Base-by-base conservation (phyloP, 2,113 vertebrate species). In the Dromiciops gliroides region DNA sequence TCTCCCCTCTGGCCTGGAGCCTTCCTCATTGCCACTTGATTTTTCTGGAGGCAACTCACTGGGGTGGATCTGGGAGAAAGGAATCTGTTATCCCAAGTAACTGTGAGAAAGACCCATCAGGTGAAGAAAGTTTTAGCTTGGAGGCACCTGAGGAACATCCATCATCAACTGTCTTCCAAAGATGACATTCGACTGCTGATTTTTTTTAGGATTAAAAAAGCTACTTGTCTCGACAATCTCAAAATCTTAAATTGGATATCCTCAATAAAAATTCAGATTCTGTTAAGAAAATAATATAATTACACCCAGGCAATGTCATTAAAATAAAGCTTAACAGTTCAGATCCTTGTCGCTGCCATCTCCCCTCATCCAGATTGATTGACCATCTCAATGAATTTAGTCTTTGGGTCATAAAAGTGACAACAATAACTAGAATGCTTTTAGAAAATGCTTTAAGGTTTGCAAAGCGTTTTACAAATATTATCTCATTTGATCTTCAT, bases 241-340 rank as follows among this genome's bases (percentile, higher is more conserved):
- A 11, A 49, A 90, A 48, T 90, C 89, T 90, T 49, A 90, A 90
- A 49, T 50, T 90, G 28, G 89, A 90, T 49, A 50, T 90, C 37
- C 89, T 90, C 24, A 51, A 25, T 96, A 93, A 97, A 94, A 89
- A 24, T 28, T 16, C 83, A 92, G 83, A 67, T 60, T 95, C 75
- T 1, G 14, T 16, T 56, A 95, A 94, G 52, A 89, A 94, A 95
- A 60, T 49, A 50, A 89, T 0, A 31, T 50, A 94, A 94, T 7
- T 37, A 23, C 91, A 88, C 31, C 26, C 56, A 88, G 47, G 26
- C 49, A 51, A 25, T 89, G 23, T 44, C 88, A 48, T 50, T 83
- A 50, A 9, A 50, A 92, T 56, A 96, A 91, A 49, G 9, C 31
- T 53, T 83, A 47, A n/a, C 56, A 56, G 60, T 0, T 48, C 31